Percentiles rank a stretch among this genome's conserved stretches.
These are phyloP conservation scores for Epinotia bilunana DNA, from an alignment of 2,888 invertebrate genomes.

Conservation along the genomic window DNA sequence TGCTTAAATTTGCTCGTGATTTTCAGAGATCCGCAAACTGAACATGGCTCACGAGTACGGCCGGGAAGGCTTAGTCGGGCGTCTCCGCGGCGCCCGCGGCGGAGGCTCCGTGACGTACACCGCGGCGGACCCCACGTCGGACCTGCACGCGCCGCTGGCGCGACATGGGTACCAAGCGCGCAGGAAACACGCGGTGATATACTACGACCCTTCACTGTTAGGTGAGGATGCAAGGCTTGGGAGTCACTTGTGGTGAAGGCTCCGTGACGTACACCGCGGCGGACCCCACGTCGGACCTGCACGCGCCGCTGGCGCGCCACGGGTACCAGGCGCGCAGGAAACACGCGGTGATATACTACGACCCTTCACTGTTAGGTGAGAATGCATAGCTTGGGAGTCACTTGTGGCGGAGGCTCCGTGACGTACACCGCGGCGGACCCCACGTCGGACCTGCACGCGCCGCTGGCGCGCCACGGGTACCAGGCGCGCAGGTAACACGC, in stretches of 20 bases:
- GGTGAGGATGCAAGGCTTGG: too few species aligned
- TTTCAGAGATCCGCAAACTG: conserved; percentile 71
- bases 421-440: conserved; percentile 77
- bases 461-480: conserved; percentile 86
- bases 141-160: conserved; percentile 86
- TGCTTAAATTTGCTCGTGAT: not conserved
- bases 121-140: conserved; percentile 84
- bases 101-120: conserved; percentile 55
- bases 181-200: conserved; percentile 82
- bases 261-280: conserved; percentile 62
- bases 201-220: conserved; percentile 61
- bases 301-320: conserved; percentile 86
- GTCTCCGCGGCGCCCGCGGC: conserved; percentile 61
- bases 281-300: conserved; percentile 85
- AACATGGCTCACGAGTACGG: conserved; percentile 63
- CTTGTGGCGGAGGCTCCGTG: conserved; percentile 56
- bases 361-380: conserved; percentile 52
- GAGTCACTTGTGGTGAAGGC: conserved; percentile 54
- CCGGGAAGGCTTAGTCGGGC: conserved; percentile 54
- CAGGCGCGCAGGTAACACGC: conserved; percentile 86
- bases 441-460: conserved; percentile 86
- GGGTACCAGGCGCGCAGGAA: conserved; percentile 87
- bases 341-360: conserved; percentile 80
- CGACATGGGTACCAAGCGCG: conserved; percentile 87
- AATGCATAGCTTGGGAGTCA: too few species aligned